Evolutionary conservation across 92 coral and sea anemone species (phyloP), one percentile per base, ranked within the genome.

Genomic region (Palythoa grandiflora): DNA sequence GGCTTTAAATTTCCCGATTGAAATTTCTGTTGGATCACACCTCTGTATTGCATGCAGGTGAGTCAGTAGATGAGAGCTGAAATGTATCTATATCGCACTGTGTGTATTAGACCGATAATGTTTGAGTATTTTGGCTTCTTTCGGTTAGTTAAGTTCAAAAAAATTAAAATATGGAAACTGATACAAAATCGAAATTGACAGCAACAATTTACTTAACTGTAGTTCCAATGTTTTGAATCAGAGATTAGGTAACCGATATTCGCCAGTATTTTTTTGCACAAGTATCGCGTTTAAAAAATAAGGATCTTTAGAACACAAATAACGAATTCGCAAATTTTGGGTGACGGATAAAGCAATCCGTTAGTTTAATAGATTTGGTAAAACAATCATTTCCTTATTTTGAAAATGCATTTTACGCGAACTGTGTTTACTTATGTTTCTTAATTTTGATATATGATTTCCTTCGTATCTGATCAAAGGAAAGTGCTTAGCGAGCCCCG

Each of bases 371-470:
- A 75, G 76, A 65, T 66, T 81, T 81, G 28, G 13, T 9, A 66
- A 60, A 19, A 66, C 86, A 81, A 81, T 65, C 61, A 81, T 35
- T 38, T 81, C 52, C 60, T 66, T 52, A 65, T 81, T 77, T 81
- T 81, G 61, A 81, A 81, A 81, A 21, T 63, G 74, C 50, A 14
- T 66, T 65, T 2, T 47, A 39, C 66, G 75, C 17, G 57, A 65
- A 52, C 14, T 48, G 40, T 66, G 75, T 81, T 63, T 65, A 21
- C 86, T 44, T 47, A 40, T 35, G 13, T 16, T 65, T 71, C 14
- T 71, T 71, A 44, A 48, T 66, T 44, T 81, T 66, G 63, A 40
- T 80, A 47, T 80, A 73, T 53, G 48, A 37, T 48, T 65, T 6
- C 60, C 39, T 39, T 38, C 40, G 60, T 75, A 50, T 78, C 59